Base-by-base conservation (phyloP, 2,888 invertebrate species). In the Polyommatus iphigenia region DNA sequence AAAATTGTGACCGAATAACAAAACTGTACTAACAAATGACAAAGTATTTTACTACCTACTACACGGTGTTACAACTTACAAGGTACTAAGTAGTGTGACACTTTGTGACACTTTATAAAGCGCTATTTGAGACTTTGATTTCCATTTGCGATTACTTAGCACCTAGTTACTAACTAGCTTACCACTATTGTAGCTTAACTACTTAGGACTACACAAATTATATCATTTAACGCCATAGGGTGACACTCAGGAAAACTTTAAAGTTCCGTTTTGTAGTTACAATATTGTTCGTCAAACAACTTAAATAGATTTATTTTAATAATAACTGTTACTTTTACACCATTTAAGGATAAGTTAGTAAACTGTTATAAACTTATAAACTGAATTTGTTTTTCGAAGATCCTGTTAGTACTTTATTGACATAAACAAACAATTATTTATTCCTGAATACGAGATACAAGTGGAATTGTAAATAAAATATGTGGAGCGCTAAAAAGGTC, bases 81-180 rank as follows among this genome's bases (percentile, higher is more conserved):
- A 24, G 8, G 24, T 75, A 29, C 54, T 8, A 24, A 54, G 24
- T 18, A 15, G 2, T 75, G 41, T 89, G 88, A 90, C 90, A 13
- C 15, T 29, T 75, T 75, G 24, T 75, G 24, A 18, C 29, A 41
- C 18, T 75, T 75, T 32, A 75, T 54, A 18, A 3, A 8, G 13
- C 5, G 75, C 75, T 75, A 54, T 5, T 54, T 32, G 50, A 54
- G 75, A 75, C 50, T 50, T 46, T 73, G 73, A 75, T 54, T 18
- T 75, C 50, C 32, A 24, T 75, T 75, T 75, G 54, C 75, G 46
- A 24, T 50, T 29, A 75, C 75, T 75, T 75, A 50, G 29, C 75
- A 75, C 54, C 75, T 24, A 50, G 54, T 54, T 54, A 20, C 50
- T 75, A 75, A 75, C 54, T 54, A 54, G 18, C 18, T 54, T 54